These are phyloP conservation scores for Pandemis heparana DNA, from an alignment of 2,888 invertebrate genomes.

Conservation along the genomic window DNA sequence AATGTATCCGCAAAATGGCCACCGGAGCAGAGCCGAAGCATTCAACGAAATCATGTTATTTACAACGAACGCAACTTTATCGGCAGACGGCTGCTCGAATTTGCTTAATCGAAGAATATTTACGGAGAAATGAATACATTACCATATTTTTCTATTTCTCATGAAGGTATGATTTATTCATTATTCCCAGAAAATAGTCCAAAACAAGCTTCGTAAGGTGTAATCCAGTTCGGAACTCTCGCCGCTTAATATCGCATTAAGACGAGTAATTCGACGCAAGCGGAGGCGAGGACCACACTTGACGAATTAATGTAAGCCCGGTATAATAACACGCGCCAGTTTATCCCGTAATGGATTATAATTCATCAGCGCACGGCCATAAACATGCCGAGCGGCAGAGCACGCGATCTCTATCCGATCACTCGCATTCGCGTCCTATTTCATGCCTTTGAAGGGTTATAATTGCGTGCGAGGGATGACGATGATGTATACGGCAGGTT, in stretches of 20 bases:
- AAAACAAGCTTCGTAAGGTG: conserved; percentile 24
- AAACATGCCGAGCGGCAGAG: conserved; percentile 36
- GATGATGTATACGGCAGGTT: conserved; percentile 36
- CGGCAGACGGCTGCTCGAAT: conserved; percentile 9
- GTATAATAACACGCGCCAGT: conserved; percentile 59
- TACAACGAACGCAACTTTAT: not conserved
- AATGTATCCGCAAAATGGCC: not conserved
- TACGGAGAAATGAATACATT: conserved; percentile 29
- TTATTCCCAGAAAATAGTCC: conserved; percentile 32
- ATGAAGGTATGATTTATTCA: conserved; percentile 37
- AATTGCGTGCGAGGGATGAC: conserved; percentile 25
- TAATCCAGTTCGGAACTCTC: conserved; percentile 29
- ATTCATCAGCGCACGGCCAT: conserved; percentile 53
- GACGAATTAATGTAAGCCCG: conserved; percentile 63
- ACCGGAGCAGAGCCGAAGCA: not conserved
- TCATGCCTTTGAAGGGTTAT: conserved; percentile 23
- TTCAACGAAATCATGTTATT: not conserved
- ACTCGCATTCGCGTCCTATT: conserved; percentile 22
- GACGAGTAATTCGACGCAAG: conserved; percentile 38
- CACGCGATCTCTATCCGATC: conserved; percentile 36
- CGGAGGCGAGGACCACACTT: conserved; percentile 65
- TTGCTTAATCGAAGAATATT: conserved; percentile 31
- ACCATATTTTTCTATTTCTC: conserved; percentile 17
- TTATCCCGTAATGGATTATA: conserved; percentile 61
- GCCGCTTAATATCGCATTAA: conserved; percentile 35